Percentiles rank a stretch among this genome's conserved stretches.
These are phyloP conservation scores for Apeira syringaria DNA, from an alignment of 2,888 invertebrate species.

Conservation along the genomic window DNA sequence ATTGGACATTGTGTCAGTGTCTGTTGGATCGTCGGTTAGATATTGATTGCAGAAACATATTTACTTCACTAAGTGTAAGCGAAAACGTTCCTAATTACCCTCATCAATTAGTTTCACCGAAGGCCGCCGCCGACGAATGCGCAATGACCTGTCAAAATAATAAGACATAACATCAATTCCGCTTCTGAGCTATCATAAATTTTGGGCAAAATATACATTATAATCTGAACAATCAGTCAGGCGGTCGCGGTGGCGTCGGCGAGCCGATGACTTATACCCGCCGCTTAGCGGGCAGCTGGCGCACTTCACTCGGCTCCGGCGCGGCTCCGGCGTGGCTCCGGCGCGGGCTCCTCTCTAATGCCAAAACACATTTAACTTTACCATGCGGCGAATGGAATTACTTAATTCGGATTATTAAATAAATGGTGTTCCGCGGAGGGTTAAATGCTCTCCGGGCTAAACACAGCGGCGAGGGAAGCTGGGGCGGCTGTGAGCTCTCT, in stretches of 20 bases:
- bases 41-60: too few relatives aligned
- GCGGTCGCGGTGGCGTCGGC: conserved; percentile 28
- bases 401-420: conserved; percentile 25
- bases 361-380: conserved; percentile 49
- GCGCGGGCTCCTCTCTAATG: conserved; percentile 41
- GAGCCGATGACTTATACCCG: conserved; percentile 48
- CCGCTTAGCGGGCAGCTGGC: conserved; percentile 35
- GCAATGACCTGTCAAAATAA: conserved; percentile 70
- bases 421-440: conserved; percentile 11
- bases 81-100: conserved; percentile 15
- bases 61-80: too few relatives aligned
- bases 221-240: conserved; percentile 70
- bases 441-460: conserved; percentile 4
- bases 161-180: conserved; percentile 67
- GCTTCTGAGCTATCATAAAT: conserved; percentile 57
- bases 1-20: too few relatives aligned
- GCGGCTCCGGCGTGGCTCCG: too few relatives aligned
- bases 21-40: too few relatives aligned
- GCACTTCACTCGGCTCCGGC: too few relatives aligned
- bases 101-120: conserved; percentile 22
- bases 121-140: conserved; percentile 42
- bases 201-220: conserved; percentile 54
- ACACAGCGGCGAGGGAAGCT: conserved; percentile 1
- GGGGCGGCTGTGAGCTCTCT: not conserved
- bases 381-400: conserved; percentile 31